Evolutionary conservation across 2,797 vertebrate species (phyloP), one percentile per base, ranked within the genome.

Genomic region (Leptatherina wallacei): DNA sequence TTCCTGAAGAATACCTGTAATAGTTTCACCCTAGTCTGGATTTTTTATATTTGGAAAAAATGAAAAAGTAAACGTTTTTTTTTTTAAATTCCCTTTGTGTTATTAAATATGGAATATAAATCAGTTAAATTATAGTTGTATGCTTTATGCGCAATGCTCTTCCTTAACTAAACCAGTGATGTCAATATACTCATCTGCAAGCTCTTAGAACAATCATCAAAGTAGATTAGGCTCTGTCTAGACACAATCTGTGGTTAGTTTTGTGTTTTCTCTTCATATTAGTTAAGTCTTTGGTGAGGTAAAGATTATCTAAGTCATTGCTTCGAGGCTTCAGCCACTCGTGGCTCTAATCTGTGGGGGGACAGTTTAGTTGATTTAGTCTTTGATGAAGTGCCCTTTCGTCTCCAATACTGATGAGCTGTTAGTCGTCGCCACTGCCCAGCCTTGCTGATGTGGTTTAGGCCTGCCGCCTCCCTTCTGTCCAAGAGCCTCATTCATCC

Each of bases 351-450:
- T 93, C 91, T 87, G 82, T 18, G 77, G 87, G 77, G 90, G 89
- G 87, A 80, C 88, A 86, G 78, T 90, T 86, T 69, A 86, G 88
- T 87, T 85, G 89, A 92, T 90, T 88, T 61, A 81, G 84, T 76
- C 91, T 92, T 90, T 91, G 86, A 91, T 89, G 90, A 91, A 85
- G 75, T 79, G 84, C 82, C 82, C 77, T 85, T 27, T 38, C 47
- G 86, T 89, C 91, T 91, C 85, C 85, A 87, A 57, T 82, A 77
- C 87, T 91, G 90, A 92, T 91, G 90, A 93, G 87, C 87, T 89
- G 84, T 87, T 88, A 88, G 90, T 89, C 84, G 78, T 87, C 87
- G 79, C 76, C 85, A 76, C 85, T 88, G 82, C 81, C 90, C 84
- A 77, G 86, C 78, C 73, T 76, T 52, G 75, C 80, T 82, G 83